A percentile compares a stretch with the other conserved stretches of the same genome.
phyloP scores from a whole-genome alignment of 2,113 vertebrate species.

The Dissostichus mawsoni region DNA sequence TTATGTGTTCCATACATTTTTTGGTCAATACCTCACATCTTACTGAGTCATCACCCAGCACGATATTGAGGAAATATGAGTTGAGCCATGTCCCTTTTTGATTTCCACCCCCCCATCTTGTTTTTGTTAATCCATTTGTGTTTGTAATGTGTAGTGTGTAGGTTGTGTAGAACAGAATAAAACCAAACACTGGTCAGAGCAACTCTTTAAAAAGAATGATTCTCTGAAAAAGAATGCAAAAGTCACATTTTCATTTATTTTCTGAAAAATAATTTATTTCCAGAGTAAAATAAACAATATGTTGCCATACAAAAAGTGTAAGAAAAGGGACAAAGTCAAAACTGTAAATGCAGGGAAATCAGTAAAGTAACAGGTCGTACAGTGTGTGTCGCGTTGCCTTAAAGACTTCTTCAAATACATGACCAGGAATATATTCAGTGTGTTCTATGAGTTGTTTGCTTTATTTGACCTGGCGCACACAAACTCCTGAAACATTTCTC shows the following conservation, averaged over 20 bases:
- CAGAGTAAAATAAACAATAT: constrained; percentile 85
- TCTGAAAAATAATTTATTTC: constrained; percentile 87
- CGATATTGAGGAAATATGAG: constrained; percentile 7
- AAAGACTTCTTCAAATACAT: constrained; percentile 42
- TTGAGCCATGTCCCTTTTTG: neutral
- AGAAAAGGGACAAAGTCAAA: constrained; percentile 77
- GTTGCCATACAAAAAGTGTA: constrained; percentile 84
- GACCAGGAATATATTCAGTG: constrained; percentile 45
- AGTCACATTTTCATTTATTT: constrained; percentile 42
- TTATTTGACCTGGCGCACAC: constrained; percentile 21
- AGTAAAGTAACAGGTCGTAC: constrained; percentile 49
- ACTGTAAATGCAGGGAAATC: constrained; percentile 67
- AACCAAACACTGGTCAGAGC: neutral
- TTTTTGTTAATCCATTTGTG: neutral
- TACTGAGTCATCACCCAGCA: constrained; percentile 5
- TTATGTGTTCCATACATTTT: constrained; percentile 21
- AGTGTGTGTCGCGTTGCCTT: constrained; percentile 42
- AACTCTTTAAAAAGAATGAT: neutral
- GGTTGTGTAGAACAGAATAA: neutral
- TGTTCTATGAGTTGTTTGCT: constrained; percentile 13
- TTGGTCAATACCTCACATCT: constrained; percentile 17
- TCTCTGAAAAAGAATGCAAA: constrained; percentile 3
- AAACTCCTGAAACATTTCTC: constrained; percentile 29
- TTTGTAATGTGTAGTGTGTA: neutral
- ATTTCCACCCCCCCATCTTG: neutral